Percentiles rank a stretch among this genome's conserved stretches.
These are phyloP conservation scores for Paramormyrops hopkinsi DNA, from an alignment of 2,797 vertebrate species.

Conservation along the genomic window DNA sequence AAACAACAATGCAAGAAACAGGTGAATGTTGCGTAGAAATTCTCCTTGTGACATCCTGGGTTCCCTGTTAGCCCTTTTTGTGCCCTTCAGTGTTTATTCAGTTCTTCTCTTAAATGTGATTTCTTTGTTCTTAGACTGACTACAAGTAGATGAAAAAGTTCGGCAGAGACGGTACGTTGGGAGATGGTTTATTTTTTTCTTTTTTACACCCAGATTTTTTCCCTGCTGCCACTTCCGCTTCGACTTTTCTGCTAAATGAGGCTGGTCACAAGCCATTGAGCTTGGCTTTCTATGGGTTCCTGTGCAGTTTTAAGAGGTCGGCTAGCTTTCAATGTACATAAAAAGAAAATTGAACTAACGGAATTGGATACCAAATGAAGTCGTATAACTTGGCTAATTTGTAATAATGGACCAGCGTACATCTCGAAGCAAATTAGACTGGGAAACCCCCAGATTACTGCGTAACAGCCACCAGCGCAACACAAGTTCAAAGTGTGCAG, in stretches of 20 bases:
- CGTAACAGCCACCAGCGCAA: background rate
- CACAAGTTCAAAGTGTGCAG: background rate
- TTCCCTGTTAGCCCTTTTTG: background rate
- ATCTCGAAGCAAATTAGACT: background rate
- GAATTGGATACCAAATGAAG: slow-evolving; percentile 5
- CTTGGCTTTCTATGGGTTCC: background rate
- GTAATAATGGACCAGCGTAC: background rate
- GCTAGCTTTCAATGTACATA: background rate
- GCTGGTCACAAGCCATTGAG: slow-evolving; percentile 6
- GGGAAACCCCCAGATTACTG: background rate
- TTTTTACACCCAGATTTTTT: background rate
- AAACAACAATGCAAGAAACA: background rate
- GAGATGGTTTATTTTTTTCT: background rate
- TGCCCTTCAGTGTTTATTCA: background rate
- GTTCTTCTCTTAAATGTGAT: background rate
- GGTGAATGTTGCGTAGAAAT: background rate
- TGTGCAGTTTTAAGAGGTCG: slow-evolving; percentile 4
- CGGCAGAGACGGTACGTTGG: background rate
- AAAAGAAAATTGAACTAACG: slow-evolving; percentile 2
- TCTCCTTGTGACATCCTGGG: background rate
- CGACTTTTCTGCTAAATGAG: background rate
- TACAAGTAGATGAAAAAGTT: background rate
- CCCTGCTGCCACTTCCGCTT: background rate
- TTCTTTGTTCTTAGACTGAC: background rate
- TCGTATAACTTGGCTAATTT: slow-evolving; percentile 11